Base-by-base conservation (phyloP, 2,888 invertebrate genomes). In the Eugnorisma glareosa region DNA sequence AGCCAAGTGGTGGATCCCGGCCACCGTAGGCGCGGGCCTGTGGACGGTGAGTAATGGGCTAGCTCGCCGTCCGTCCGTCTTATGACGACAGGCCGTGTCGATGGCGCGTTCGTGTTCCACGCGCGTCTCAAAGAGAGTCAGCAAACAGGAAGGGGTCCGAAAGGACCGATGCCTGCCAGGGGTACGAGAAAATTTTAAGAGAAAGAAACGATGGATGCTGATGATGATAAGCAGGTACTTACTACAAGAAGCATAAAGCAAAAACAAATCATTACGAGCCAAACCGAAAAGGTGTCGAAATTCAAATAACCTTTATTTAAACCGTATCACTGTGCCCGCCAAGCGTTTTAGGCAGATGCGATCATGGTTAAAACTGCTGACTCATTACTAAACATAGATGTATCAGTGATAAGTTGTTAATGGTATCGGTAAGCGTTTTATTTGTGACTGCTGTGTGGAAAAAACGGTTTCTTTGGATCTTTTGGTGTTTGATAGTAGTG, bases 381-480 rank as follows among this genome's bases (percentile, higher is more conserved):
- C 85, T 95, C 95, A 95, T 90, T 89, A 81, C 89, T 91, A 94
- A 94, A 94, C 93, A 93, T 91, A 95, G 95, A 95, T 94, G 94
- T 95, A 93, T 91, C 83, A 77, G 89, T 81, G 94, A 95, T 95
- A 94, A 94, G 93, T 86, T 92, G 92, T 93, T 94, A 94, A 94
- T 94, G 92, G 93, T 87, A 86, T 89, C 88, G 84, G 89, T 88
- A 89, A 85, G 67, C 84, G 90, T 90, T 92, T 90, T 71, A 82
- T 84, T 75, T 72, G 15, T 31, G 76, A 79, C 78, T 61, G 67
- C 61, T 45, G 43, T 45, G 6, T 40, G n/a, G 24, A 45, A 67
- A 67, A 73, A 66, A 57, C 21, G 37, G 15, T 75, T 73, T 84
- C 61, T 73, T 75, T 75, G 31, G 7, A 64, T 74, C 66, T 51